Conservation (phyloP, 2,888 invertebrate species). For the Erannis defoliaria region DNA sequence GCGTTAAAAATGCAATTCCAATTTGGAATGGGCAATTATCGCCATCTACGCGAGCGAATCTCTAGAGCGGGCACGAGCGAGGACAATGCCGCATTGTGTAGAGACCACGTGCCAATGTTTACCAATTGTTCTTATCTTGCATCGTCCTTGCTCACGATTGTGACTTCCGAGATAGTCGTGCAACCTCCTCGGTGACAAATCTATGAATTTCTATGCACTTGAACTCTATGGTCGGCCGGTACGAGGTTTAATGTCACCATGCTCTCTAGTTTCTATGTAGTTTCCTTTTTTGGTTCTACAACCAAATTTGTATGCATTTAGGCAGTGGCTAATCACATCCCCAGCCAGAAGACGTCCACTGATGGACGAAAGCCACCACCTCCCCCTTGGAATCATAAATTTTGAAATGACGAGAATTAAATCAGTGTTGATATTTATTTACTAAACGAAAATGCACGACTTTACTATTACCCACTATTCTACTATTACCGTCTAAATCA, state of each 20-base stretch:
- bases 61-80: constrained; percentile 46
- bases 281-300: background rate
- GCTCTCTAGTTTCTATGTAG: background rate
- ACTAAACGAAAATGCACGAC: too few relatives aligned
- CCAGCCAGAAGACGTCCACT: too few relatives aligned
- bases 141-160: constrained; percentile 61
- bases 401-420: too few relatives aligned
- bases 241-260: background rate
- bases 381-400: too few relatives aligned
- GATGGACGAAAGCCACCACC: too few relatives aligned
- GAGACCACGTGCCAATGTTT: constrained; percentile 64
- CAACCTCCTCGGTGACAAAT: constrained; percentile 35
- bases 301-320: too few relatives aligned
- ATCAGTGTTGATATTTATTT: too few relatives aligned
- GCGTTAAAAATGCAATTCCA: constrained; percentile 31
- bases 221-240: background rate
- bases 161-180: constrained; percentile 40
- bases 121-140: constrained; percentile 68
- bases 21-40: constrained; percentile 34
- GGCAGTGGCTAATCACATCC: too few relatives aligned
- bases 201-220: constrained; percentile 23
- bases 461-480: too few relatives aligned
- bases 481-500: too few relatives aligned
- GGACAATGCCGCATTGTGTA: constrained; percentile 58
- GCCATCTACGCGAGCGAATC: constrained; percentile 33